Base-by-base conservation (phyloP, 2,888 invertebrate genomes). In the Buathra laborator region DNA sequence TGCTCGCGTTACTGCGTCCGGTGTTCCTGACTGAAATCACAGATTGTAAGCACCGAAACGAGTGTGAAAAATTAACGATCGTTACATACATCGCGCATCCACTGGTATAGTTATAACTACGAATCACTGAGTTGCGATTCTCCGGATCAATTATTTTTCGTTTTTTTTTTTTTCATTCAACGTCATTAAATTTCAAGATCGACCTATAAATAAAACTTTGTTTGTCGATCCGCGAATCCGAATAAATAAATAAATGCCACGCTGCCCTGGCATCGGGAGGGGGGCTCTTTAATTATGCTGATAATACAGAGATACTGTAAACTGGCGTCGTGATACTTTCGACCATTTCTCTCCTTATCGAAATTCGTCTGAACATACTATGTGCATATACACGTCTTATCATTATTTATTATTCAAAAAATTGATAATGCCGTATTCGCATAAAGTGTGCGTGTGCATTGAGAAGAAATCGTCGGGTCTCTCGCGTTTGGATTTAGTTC, bases 381-480 rank as follows among this genome's bases (percentile, higher is more conserved):
- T 46, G 12, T n/a, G 16, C 29, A 32, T 44, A 75, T 48, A 29
- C 24, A 32, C 62, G 10, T 1, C 75, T 75, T 75, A 75, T 75
- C 75, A 3, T 75, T 81, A 78, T 84, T 76, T 76, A 76, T 84
- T 84, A 76, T 80, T 75, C 19, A 71, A 84, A 84, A 37, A 80
- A 80, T 71, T 71, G 71, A 80, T 84, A 84, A 76, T 53, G 14
- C 43, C 51, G 12, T 66, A 51, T 43, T 66, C 64, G 48, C 32
- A 64, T 10, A 12, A 62, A 29, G 62, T 14, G 32, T 62, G 24
- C n/a, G 62, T 32, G 24, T 51, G 32, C 46, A 46, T 29, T 14
- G 74, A 44, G 67, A 46, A 67, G 44, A 46, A 44, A 67, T 67
- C 24, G 24, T 44, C 43, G 37, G 44, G 1, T 74, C 46, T 67